Evolutionary conservation across 2,888 invertebrate genomes (phyloP).

Genomic region (Caenorhabditis imperialis): DNA sequence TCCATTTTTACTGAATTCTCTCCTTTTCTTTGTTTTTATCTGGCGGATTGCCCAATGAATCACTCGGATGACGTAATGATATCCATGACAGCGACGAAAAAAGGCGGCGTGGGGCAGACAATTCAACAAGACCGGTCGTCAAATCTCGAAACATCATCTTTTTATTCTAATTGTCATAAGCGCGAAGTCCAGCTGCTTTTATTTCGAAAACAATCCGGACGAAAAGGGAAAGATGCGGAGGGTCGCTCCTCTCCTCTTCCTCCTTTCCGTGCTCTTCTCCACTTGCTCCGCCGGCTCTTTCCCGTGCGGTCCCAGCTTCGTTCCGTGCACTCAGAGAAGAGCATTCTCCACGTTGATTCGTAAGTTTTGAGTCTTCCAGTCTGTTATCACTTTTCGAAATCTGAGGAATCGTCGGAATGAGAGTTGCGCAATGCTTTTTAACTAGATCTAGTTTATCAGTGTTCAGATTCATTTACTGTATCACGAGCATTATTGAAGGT

Average conservation of each 20-base stretch:
- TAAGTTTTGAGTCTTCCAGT: constrained; percentile 37
- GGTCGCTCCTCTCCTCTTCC: neutral
- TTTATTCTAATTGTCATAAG: constrained; percentile 55
- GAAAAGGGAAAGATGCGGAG: constrained; percentile 13
- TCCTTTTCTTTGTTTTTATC: neutral
- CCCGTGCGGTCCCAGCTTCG: constrained; percentile 74
- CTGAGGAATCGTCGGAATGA: no score
- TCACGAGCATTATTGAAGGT: no score
- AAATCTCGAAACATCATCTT: constrained; percentile 57
- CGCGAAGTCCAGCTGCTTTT: constrained; percentile 29
- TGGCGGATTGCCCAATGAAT: constrained; percentile 8
- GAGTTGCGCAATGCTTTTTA: no score
- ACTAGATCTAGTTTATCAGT: no score
- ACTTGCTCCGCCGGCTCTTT: constrained; percentile 57
- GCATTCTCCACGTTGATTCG: constrained; percentile 45
- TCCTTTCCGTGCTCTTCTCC: constrained; percentile 11
- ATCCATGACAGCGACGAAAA: constrained; percentile 1
- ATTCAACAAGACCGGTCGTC: constrained; percentile 52
- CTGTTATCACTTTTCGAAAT: no score
- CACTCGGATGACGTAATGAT: constrained; percentile 37
- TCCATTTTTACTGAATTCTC: neutral
- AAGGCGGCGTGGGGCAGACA: constrained; percentile 24
- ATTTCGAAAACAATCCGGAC: neutral
- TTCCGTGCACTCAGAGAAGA: constrained; percentile 64
- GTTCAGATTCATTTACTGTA: no score